A percentile compares a stretch with the other conserved stretches of the same genome.
Evolutionary conservation across 2,888 invertebrate species (phyloP).

Genomic region (Chrysolina oricalcia): DNA sequence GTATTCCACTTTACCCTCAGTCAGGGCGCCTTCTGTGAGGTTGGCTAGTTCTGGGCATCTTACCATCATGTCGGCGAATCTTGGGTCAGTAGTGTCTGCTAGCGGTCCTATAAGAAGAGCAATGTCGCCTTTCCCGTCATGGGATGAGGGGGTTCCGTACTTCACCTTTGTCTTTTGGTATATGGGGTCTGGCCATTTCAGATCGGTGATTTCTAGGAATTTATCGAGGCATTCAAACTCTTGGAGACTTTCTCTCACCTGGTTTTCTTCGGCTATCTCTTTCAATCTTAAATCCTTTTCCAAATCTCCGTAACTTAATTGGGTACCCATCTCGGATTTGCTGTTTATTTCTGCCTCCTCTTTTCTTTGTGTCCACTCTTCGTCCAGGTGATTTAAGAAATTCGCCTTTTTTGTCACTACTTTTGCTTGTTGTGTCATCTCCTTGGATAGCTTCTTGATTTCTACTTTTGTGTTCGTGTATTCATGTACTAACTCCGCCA

Average conservation of each 20-base stretch:
- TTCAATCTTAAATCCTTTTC: not conserved
- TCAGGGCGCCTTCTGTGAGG: not conserved
- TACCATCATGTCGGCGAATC: not conserved
- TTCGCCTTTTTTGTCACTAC: not conserved
- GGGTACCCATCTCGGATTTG: not conserved
- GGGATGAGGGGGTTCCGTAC: not conserved
- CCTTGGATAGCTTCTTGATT: not conserved
- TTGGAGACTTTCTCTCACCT: not conserved
- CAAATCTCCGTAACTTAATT: not conserved
- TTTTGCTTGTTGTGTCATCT: not conserved
- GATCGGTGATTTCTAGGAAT: not conserved
- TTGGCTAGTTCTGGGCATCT: conserved; percentile 9
- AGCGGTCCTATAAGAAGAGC: not conserved
- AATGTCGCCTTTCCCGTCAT: not conserved
- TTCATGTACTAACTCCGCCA: no score
- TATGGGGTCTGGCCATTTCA: not conserved
- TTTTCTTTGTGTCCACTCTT: no score
- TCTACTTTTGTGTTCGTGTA: no score
- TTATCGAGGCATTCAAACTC: not conserved
- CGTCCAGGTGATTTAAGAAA: not conserved
- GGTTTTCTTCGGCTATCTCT: not conserved
- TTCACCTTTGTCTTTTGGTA: not conserved
- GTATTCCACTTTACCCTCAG: not conserved
- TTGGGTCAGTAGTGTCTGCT: not conserved
- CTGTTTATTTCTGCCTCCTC: no score